Percentiles rank a stretch among this genome's conserved stretches.
phyloP scores from a whole-genome alignment of 2,888 invertebrate species.

The Dexiosoma caninum region DNA sequence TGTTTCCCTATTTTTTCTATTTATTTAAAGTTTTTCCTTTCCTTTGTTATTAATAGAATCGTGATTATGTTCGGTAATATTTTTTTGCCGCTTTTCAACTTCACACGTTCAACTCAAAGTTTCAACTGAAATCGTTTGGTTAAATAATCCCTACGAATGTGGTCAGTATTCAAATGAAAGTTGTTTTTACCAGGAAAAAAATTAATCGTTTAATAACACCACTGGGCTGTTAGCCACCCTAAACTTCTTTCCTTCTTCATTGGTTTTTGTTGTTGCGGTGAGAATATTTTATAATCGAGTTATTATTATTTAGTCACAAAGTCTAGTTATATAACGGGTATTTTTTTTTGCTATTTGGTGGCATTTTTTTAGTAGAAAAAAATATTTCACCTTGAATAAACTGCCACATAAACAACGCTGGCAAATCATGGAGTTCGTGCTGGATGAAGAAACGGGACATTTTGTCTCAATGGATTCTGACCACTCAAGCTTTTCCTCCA shows the following conservation, averaged over 20 bases:
- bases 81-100: slow-evolving; percentile 38
- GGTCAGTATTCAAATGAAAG: slow-evolving; percentile 63
- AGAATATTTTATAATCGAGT: slow-evolving; percentile 26
- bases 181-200: slow-evolving; percentile 7
- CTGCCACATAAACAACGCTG: too few relatives aligned
- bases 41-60: background rate
- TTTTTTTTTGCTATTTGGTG: too few relatives aligned
- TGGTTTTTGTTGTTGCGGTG: background rate
- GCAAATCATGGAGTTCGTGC: too few relatives aligned
- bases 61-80: background rate
- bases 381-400: too few relatives aligned
- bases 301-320: slow-evolving; percentile 27
- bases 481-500: background rate
- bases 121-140: slow-evolving; percentile 39
- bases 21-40: background rate
- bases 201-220: background rate
- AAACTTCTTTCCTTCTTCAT: too few relatives aligned
- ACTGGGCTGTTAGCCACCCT: background rate
- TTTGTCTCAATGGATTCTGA: background rate
- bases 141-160: slow-evolving; percentile 50
- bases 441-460: background rate
- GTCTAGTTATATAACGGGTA: too few relatives aligned
- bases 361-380: too few relatives aligned
- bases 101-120: slow-evolving; percentile 50
- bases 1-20: background rate